Evolutionary conservation across 2,888 invertebrate species (phyloP).

Genomic region (Xylocampa areola): DNA sequence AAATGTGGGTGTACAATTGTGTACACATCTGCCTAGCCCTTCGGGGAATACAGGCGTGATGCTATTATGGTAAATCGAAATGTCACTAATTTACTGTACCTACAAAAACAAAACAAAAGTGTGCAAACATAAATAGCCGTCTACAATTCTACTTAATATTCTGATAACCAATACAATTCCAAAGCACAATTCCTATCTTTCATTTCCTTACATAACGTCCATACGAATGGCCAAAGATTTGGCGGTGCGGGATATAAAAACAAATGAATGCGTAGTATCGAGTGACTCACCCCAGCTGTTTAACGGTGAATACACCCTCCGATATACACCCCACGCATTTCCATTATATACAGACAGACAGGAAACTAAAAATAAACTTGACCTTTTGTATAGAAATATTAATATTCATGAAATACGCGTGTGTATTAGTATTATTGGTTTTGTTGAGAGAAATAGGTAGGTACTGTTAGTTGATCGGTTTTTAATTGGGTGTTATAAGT

Average conservation of each 20-base stretch:
- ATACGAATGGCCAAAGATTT: slow-evolving; percentile 51
- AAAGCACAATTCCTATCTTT: slow-evolving; percentile 43
- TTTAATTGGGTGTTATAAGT: no score
- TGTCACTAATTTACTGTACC: no score
- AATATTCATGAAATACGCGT: slow-evolving; percentile 27
- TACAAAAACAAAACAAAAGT: no score
- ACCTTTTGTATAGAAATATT: slow-evolving; percentile 43
- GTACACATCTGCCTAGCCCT: no score
- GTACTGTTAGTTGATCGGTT: no score
- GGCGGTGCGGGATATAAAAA: slow-evolving; percentile 61
- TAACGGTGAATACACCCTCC: slow-evolving; percentile 54
- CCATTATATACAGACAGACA: slow-evolving; percentile 24
- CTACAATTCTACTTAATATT: no score
- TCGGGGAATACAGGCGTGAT: no score
- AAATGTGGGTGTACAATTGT: no score
- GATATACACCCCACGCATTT: slow-evolving; percentile 49
- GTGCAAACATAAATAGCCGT: no score
- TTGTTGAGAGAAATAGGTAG: not conserved
- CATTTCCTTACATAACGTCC: slow-evolving; percentile 43
- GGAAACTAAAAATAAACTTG: slow-evolving; percentile 59
- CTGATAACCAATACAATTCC: no score
- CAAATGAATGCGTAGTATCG: slow-evolving; percentile 55
- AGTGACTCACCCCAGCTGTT: slow-evolving; percentile 62
- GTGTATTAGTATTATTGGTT: not conserved
- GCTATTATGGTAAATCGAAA: no score